Conservation (phyloP, 2,888 invertebrate genomes). For the Ophioninae sp. region DNA sequence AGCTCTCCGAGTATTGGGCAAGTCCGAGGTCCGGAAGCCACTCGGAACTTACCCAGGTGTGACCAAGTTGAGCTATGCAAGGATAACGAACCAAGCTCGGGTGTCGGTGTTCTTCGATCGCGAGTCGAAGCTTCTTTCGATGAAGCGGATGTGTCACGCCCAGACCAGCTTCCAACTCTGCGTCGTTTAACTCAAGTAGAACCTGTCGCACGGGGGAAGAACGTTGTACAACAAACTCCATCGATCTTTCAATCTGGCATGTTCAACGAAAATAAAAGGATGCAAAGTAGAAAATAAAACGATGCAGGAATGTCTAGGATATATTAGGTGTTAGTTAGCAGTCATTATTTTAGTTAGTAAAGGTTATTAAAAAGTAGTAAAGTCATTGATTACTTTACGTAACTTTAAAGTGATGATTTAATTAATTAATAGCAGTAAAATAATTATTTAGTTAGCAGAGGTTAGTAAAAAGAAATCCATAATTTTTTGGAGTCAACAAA, state of each 20-base stretch:
- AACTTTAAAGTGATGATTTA: no score
- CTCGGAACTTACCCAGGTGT: conserved; percentile 96
- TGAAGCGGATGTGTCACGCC: conserved; percentile 97
- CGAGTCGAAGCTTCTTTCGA: conserved; percentile 94
- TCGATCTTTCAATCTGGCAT: neutral
- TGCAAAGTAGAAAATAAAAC: no score
- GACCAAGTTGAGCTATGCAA: conserved; percentile 92
- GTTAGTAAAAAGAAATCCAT: no score
- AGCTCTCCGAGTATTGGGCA: conserved; percentile 93
- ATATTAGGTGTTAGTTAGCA: no score
- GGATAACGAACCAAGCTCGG: conserved; percentile 94
- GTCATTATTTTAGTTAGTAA: no score
- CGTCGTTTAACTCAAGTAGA: conserved; percentile 94
- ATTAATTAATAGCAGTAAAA: no score
- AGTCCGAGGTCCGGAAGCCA: conserved; percentile 96
- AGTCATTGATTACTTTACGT: no score
- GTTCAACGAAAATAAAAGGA: no score
- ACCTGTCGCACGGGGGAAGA: conserved; percentile 83
- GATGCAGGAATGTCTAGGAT: no score
- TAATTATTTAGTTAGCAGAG: no score
- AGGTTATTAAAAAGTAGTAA: no score
- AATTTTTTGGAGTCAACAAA: no score
- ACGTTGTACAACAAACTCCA: neutral
- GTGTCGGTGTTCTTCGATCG: conserved; percentile 95
- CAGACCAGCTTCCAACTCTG: conserved; percentile 94